Evolutionary conservation across 2,888 invertebrate species (phyloP), one percentile per base, ranked within the genome.

Genomic region (Muschampia plurimacula): DNA sequence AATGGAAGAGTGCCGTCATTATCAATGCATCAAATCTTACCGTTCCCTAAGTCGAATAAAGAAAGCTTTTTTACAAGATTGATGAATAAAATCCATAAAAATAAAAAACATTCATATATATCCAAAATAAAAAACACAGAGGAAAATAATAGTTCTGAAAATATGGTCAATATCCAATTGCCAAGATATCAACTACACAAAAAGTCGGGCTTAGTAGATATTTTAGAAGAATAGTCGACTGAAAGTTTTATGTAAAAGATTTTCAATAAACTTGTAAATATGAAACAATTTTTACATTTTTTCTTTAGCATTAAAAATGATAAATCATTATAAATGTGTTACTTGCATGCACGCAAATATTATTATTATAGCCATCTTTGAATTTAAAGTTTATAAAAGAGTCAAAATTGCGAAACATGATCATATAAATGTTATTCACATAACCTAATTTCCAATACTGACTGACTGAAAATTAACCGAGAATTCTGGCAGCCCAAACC

Each of bases 11-110:
- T 74, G 52, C 74, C 79, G 3, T 84, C 85, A 15, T 77, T 93
- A 28, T 85, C 90, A 7, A 91, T 93, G 87, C 83, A 87, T 62
- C 89, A 92, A 85, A 83, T 93, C n/a, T 78, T 93, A 63, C 91
- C 92, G 2, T 92, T 88, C 75, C 93, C 93, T 2, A 92, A 90
- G 79, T 83, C 88, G 0, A 87, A 77, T 63, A 89, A 82, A 68
- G 81, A 84, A 32, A 81, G 84, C 70, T 86, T 91, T 67, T 82
- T 91, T 2, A 76, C 82, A 22, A 86, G 89, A 36, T 73, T 93
- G 10, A 84, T 80, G 73, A 87, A 87, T 52, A 84, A 85, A 10
- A 86, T 92, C 67, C 83, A 84, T 41, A 89, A 85, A 73, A 84
- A 80, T 74, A 84, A 81, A 22, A 83, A 79, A 55, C 72, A 77